These are phyloP conservation scores for Schizaphis graminum DNA, from an alignment of 2,888 invertebrate species.

Conservation along the genomic window DNA sequence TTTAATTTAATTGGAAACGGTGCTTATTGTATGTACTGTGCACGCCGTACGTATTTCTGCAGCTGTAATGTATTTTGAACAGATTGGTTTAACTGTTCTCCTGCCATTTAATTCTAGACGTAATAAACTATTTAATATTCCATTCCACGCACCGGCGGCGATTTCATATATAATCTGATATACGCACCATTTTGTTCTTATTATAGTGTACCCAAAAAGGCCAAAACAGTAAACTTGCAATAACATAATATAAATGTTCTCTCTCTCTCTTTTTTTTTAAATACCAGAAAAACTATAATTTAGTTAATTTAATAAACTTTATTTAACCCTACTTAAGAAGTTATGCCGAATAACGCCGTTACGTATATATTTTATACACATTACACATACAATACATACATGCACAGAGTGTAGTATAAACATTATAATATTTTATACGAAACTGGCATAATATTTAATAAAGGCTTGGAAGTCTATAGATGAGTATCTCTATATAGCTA, in stretches of 20 bases:
- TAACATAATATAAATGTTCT: not conserved
- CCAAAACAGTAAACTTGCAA: not conserved
- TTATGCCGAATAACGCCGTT: not conserved
- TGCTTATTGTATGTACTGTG: not conserved
- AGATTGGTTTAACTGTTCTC: conserved; percentile 16
- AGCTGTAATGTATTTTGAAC: not conserved
- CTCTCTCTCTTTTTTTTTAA: not conserved
- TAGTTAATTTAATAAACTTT: not conserved
- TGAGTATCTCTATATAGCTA: not conserved
- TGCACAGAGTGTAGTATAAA: no score
- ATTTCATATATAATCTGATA: not conserved
- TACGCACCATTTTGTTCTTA: not conserved
- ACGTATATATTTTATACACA: not conserved
- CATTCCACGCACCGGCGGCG: conserved; percentile 44
- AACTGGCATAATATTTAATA: not conserved
- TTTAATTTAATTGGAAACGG: conserved; percentile 38
- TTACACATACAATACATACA: no score
- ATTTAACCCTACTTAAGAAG: not conserved
- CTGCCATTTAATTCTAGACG: not conserved
- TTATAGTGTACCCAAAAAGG: not conserved
- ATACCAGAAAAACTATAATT: not conserved
- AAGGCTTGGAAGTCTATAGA: not conserved
- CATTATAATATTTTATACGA: not conserved
- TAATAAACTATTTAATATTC: conserved; percentile 41
- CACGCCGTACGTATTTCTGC: not conserved